These are phyloP conservation scores for Gadopsis marmoratus DNA, from an alignment of 2,797 vertebrate species.

Conservation along the genomic window DNA sequence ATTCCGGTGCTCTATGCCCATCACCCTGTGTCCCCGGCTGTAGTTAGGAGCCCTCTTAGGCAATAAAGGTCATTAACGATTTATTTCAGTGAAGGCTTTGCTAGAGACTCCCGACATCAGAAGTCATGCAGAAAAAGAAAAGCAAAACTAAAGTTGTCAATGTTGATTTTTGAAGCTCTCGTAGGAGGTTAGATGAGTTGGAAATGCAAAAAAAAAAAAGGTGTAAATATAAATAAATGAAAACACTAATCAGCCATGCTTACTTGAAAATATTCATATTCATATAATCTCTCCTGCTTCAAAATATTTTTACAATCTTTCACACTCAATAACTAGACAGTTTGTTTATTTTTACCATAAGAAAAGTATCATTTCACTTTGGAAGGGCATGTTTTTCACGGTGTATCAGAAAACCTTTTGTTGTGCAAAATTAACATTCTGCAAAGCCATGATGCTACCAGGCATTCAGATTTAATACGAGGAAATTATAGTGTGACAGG, in stretches of 20 bases:
- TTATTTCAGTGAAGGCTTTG: slow-evolving; percentile 49
- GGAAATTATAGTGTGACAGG: slow-evolving; percentile 17
- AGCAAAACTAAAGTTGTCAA: slow-evolving; percentile 16
- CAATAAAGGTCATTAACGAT: slow-evolving; percentile 62
- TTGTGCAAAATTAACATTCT: slow-evolving; percentile 23
- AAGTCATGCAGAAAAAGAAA: slow-evolving; percentile 19
- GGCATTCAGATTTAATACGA: slow-evolving; percentile 28
- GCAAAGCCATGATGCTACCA: not conserved
- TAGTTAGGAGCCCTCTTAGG: slow-evolving; percentile 48
- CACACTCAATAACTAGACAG: not conserved
- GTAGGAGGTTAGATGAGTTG: not conserved
- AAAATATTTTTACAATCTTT: not conserved
- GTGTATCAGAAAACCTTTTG: not conserved
- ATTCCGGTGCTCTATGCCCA: slow-evolving; percentile 50
- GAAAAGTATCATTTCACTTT: not conserved
- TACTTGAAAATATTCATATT: not conserved
- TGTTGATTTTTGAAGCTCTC: slow-evolving; percentile 10
- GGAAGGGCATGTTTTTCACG: not conserved
- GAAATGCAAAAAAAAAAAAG: slow-evolving; percentile 4
- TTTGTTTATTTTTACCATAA: not conserved
- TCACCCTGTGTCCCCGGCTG: slow-evolving; percentile 27
- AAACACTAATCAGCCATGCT: not conserved
- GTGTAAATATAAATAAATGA: not conserved
- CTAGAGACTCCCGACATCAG: slow-evolving; percentile 20
- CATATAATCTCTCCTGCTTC: not conserved